Evolutionary conservation across 2,113 vertebrate species (phyloP).

Genomic region (Salvator merianae): DNA sequence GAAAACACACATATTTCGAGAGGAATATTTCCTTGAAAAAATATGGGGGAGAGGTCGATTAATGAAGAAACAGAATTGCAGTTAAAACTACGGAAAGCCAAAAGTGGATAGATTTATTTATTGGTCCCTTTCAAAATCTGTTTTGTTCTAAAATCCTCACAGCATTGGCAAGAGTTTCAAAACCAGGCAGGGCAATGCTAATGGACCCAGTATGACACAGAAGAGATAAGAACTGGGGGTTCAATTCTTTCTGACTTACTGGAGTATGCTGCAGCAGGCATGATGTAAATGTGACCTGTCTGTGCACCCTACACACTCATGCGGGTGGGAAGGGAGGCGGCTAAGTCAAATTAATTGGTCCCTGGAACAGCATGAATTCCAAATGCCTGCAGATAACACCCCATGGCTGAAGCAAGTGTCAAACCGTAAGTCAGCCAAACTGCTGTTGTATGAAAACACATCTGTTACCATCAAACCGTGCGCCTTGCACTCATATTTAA

Average conservation of each 20-base stretch:
- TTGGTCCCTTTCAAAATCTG: background rate
- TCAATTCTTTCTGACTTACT: background rate
- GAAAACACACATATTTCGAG: background rate
- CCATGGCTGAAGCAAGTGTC: slow-evolving; percentile 8
- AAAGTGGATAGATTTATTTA: background rate
- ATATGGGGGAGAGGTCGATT: background rate
- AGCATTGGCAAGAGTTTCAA: background rate
- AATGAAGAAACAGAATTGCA: background rate
- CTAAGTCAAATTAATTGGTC: slow-evolving; percentile 12
- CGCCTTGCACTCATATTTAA: slow-evolving; percentile 9
- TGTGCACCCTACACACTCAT: background rate
- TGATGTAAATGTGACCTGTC: slow-evolving; percentile 2
- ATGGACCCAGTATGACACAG: background rate
- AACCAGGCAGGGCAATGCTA: background rate
- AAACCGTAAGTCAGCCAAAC: background rate
- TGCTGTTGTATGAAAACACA: slow-evolving; percentile 20
- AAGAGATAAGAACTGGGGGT: background rate
- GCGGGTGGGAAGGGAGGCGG: no score
- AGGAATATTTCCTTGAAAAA: background rate
- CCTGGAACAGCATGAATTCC: slow-evolving; percentile 8
- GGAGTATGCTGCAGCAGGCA: background rate
- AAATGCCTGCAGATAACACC: background rate
- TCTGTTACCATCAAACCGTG: slow-evolving; percentile 6
- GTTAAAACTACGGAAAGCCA: no score
- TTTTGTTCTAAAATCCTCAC: background rate